Base-by-base conservation (phyloP, 2,888 invertebrate genomes). In the Leistus spinibarbis region DNA sequence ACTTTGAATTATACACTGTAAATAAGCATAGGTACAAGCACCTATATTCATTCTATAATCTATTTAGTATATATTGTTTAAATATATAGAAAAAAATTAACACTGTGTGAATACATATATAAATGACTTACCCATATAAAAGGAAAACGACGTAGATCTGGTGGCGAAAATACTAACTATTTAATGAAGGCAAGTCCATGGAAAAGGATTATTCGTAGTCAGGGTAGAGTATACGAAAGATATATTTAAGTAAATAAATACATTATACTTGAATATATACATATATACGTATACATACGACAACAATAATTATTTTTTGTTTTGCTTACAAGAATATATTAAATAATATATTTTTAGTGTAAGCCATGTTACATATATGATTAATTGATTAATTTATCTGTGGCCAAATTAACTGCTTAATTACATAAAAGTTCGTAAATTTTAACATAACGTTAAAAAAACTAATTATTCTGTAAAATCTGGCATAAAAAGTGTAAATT, bases 221-320 rank as follows among this genome's bases (percentile, higher is more conserved):
- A n/a, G n/a, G n/a, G n/a, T n/a, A n/a, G n/a, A n/a, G n/a, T n/a
- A 7, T 19, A 57, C 19, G 7, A 57, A 7, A 57, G 4, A 10
- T 57, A 57, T 57, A 57, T 10, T 19, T 57, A 13, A 7, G 20
- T 57, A 57, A 19, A 57, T 57, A 57, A 19, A 67, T 67, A 67
- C 27, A 67, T 66, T 40, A 57, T 65, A 66, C 10, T 24, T 67
- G 0, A 20, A 53, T 67, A 67, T 67, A 57, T 65, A 65, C 63
- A 53, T 67, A 40, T 67, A 40, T 67, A 67, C 63, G 63, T 67
- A 67, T 3, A 53, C 63, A 67, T 67, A 7, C n/a, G 27, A 16
- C n/a, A 16, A 16, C 24, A 20, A 16, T 16, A 76, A n/a, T 70
- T 16, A 16, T 19, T 57, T 57, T 7, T 13, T 13, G 7, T 57